Conservation (phyloP, 2,113 vertebrate species). For the Alethe diademata region DNA sequence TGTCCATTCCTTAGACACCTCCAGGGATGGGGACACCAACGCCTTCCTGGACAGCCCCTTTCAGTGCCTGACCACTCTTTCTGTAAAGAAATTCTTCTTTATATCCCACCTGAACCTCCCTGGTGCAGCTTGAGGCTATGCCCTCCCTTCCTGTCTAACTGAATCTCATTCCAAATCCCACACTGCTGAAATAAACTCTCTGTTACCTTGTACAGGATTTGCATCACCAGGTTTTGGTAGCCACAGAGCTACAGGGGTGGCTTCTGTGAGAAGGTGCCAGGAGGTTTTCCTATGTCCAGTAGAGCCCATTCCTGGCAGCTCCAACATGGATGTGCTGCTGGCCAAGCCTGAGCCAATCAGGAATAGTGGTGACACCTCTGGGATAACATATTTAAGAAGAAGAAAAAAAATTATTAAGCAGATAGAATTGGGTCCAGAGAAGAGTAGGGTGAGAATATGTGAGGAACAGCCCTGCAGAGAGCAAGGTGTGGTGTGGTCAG, state of each 20-base stretch:
- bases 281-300: neutral
- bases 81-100: neutral
- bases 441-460: neutral
- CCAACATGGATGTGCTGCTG: neutral
- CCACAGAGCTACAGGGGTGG: neutral
- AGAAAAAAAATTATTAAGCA: neutral
- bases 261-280: neutral
- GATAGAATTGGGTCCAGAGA: neutral
- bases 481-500: neutral
- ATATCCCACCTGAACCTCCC: neutral
- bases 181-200: neutral
- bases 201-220: neutral
- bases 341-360: neutral
- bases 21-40: neutral
- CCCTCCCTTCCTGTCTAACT: neutral
- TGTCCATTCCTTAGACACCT: neutral
- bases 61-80: neutral
- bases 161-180: neutral
- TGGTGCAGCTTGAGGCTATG: accelerated
- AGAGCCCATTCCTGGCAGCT: neutral
- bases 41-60: neutral
- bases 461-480: neutral
- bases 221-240: neutral
- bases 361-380: neutral
- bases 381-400: neutral